A percentile compares a stretch with the other conserved stretches of the same genome.
phyloP scores from a whole-genome alignment of 2,113 vertebrate species.

The Myocastor coypus region DNA sequence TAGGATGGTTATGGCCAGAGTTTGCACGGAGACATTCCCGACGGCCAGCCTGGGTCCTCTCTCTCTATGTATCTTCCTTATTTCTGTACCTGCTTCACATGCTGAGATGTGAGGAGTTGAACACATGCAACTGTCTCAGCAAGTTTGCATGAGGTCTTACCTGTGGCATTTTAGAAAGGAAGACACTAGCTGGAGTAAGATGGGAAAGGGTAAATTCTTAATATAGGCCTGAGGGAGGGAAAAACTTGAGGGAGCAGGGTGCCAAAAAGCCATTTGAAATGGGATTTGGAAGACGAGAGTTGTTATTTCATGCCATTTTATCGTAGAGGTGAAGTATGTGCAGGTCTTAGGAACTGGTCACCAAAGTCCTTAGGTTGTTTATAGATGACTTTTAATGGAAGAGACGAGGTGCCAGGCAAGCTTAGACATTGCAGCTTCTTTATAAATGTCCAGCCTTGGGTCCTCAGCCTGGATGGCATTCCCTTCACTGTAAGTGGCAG shows the following conservation, averaged over 20 bases:
- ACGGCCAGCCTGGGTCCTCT: not conserved
- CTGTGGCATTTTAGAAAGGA: not conserved
- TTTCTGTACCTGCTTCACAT: not conserved
- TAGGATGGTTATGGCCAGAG: not conserved
- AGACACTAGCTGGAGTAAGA: not conserved
- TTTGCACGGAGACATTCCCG: not conserved
- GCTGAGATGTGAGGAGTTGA: not conserved
- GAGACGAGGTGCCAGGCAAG: not conserved
- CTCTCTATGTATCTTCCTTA: fast-evolving
- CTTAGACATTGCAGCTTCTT: not conserved
- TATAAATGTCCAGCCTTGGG: not conserved
- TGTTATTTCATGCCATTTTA: not conserved
- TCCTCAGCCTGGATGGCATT: not conserved
- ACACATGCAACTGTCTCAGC: not conserved
- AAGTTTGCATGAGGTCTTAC: not conserved
- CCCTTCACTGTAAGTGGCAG: not conserved
- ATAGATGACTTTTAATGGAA: not conserved
- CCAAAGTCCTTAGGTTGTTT: not conserved
- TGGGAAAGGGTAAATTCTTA: not conserved
- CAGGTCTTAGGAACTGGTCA: not conserved
- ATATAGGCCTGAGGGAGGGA: not conserved
- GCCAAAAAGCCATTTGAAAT: not conserved
- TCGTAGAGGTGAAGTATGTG: not conserved
- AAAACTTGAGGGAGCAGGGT: not conserved
- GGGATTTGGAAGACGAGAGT: not conserved